Evolutionary conservation across 2,888 invertebrate genomes (phyloP).

Genomic region (Latheticus oryzae): DNA sequence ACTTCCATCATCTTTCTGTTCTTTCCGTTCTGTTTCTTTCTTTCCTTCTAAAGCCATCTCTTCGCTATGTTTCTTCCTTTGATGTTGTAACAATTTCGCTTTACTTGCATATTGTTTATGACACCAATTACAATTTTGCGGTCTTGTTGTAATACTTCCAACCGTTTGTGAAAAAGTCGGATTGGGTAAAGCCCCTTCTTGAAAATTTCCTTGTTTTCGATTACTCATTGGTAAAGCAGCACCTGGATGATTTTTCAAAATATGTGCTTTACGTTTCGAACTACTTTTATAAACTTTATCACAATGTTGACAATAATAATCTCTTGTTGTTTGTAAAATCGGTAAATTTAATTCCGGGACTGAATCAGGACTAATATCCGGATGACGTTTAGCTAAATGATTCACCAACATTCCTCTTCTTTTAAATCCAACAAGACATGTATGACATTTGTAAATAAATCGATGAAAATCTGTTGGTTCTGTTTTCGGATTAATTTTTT

Average conservation of each 20-base stretch:
- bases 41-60: conserved; percentile 53
- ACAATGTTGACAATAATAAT: conserved; percentile 88
- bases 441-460: conserved; percentile 81
- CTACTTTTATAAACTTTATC: conserved; percentile 86
- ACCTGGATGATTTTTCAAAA: conserved; percentile 86
- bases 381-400: conserved; percentile 83
- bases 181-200: conserved; percentile 68
- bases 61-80: conserved; percentile 73
- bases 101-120: conserved; percentile 90
- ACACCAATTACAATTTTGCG: conserved; percentile 82
- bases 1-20: conserved; percentile 18
- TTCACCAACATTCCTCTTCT: conserved; percentile 85
- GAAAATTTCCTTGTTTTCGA: conserved; percentile 54
- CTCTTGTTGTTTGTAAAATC: conserved; percentile 79
- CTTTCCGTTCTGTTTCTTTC: conserved; percentile 6
- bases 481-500: conserved; percentile 71
- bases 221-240: conserved; percentile 72
- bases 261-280: conserved; percentile 85
- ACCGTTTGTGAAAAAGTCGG: conserved; percentile 77
- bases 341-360: conserved; percentile 82
- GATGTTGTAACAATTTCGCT: conserved; percentile 77
- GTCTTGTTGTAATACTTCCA: conserved; percentile 78
- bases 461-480: conserved; percentile 76
- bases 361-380: conserved; percentile 73
- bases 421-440: conserved; percentile 82